phyloP scores from a whole-genome alignment of 2,797 vertebrate genomes.

The Anguilla megastoma region DNA sequence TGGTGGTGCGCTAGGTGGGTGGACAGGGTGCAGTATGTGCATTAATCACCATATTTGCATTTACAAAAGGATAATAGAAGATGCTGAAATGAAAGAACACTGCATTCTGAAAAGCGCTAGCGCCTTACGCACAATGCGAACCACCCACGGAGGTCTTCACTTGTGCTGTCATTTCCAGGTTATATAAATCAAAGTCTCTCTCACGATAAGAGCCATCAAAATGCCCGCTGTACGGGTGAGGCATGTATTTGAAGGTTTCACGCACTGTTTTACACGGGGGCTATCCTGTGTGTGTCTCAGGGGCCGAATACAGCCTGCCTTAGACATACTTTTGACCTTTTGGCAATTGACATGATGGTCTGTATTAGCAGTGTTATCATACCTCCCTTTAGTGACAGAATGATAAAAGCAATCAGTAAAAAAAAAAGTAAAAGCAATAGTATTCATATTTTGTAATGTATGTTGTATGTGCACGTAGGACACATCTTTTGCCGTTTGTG shows the following conservation, averaged over 20 bases:
- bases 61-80: slow-evolving; percentile 5
- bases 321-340: background rate
- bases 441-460: background rate
- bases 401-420: too few relatives aligned
- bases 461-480: background rate
- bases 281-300: background rate
- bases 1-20: background rate
- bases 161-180: background rate
- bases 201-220: background rate
- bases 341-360: background rate
- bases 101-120: background rate
- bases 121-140: background rate
- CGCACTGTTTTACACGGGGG: background rate
- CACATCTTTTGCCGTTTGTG: background rate
- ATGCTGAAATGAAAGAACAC: slow-evolving; percentile 7
- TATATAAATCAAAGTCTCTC: slow-evolving; percentile 2
- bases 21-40: background rate
- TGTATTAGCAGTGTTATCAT: background rate
- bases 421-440: background rate
- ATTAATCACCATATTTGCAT: background rate
- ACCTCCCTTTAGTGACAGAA: background rate
- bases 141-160: slow-evolving; percentile 2
- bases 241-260: background rate
- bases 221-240: background rate
- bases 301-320: background rate